Conservation (phyloP, 2,113 vertebrate species). For the Microtus montanus region DNA sequence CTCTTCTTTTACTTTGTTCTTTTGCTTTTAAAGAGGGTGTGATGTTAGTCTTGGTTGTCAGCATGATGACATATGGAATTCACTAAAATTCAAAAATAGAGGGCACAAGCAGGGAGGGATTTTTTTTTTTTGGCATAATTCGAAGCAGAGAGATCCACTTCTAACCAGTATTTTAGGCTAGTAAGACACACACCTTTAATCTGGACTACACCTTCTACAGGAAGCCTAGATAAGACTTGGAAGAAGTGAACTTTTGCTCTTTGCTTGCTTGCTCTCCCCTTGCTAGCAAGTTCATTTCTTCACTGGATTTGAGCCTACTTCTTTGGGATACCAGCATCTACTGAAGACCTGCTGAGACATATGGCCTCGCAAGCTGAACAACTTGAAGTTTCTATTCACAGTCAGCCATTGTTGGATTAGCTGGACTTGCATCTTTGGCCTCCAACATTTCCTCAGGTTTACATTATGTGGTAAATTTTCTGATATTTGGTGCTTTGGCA, state of each 20-base stretch:
- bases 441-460: background rate
- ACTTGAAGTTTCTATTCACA: background rate
- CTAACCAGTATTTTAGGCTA: background rate
- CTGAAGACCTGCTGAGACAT: background rate
- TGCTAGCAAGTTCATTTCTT: background rate
- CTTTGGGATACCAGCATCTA: background rate
- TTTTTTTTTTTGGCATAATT: background rate
- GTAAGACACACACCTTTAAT: background rate
- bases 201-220: background rate
- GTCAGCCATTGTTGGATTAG: background rate
- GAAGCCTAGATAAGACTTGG: background rate
- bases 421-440: background rate
- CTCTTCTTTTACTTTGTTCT: background rate
- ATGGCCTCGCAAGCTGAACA: background rate
- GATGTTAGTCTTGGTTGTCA: background rate
- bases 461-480: background rate
- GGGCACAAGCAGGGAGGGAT: background rate
- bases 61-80: background rate
- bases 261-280: background rate
- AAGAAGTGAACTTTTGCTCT: background rate
- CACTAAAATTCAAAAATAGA: background rate
- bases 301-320: background rate
- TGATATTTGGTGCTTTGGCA: background rate
- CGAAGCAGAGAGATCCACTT: background rate
- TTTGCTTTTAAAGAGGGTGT: background rate